A percentile compares a stretch with the other conserved stretches of the same genome.
phyloP scores from a whole-genome alignment of 1,140 invertebrate genomes.

The Zaprionus nigranus region DNA sequence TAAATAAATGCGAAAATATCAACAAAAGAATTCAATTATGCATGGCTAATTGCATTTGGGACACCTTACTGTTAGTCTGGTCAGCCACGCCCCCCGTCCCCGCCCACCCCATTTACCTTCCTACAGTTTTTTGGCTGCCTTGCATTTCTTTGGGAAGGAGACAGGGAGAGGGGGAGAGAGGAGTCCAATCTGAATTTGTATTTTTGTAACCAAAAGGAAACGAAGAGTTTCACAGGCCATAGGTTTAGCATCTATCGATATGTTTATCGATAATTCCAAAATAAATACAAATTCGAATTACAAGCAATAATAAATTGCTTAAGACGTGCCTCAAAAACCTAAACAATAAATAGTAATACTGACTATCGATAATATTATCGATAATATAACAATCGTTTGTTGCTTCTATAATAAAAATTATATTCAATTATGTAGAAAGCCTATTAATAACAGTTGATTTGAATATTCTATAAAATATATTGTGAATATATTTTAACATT shows the following conservation, averaged over 20 bases:
- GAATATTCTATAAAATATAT: too few relatives aligned
- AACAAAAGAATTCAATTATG: conserved; percentile 69
- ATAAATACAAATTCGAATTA: too few relatives aligned
- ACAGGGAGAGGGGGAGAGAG: background rate
- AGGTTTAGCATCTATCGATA: background rate
- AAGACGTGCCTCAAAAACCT: too few relatives aligned
- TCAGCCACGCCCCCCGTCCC: background rate
- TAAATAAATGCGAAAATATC: conserved; percentile 36
- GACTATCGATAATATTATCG: too few relatives aligned
- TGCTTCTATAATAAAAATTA: too few relatives aligned
- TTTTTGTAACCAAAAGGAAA: background rate
- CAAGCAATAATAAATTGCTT: too few relatives aligned
- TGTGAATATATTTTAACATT: too few relatives aligned
- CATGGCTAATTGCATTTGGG: conserved; percentile 54
- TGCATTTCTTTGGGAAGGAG: background rate
- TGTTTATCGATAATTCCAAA: background rate
- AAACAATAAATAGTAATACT: too few relatives aligned
- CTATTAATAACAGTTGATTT: too few relatives aligned
- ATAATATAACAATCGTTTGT: too few relatives aligned
- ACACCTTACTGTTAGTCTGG: conserved; percentile 12
- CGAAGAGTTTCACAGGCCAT: background rate
- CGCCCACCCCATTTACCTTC: background rate
- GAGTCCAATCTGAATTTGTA: background rate
- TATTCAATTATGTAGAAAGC: too few relatives aligned
- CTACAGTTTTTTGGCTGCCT: background rate